Evolutionary conservation across 2,888 invertebrate genomes (phyloP).

Genomic region (Corythucha ciliata): DNA sequence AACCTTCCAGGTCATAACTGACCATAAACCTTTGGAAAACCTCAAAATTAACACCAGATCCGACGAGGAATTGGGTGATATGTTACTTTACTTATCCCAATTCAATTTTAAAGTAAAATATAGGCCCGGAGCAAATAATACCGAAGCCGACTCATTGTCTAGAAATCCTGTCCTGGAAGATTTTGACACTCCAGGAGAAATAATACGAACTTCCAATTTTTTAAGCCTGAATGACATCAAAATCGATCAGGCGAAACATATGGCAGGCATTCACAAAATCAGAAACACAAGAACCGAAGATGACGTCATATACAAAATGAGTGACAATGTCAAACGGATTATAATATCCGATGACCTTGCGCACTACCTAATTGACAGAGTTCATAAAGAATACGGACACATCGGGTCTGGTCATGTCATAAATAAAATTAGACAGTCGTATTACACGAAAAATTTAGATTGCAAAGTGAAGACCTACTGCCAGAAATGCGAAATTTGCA

Average conservation of each 20-base stretch:
- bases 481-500: slow-evolving; percentile 33
- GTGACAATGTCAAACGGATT: slow-evolving; percentile 20
- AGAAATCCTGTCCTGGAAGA: slow-evolving; percentile 12
- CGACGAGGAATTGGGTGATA: slow-evolving; percentile 13
- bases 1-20: slow-evolving; percentile 13
- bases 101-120: slow-evolving; percentile 8
- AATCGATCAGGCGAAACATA: slow-evolving; percentile 29
- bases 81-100: slow-evolving; percentile 10
- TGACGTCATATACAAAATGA: slow-evolving; percentile 6
- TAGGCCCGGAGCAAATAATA: background rate
- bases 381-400: slow-evolving; percentile 15
- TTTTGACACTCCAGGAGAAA: slow-evolving; percentile 28
- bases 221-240: slow-evolving; percentile 26
- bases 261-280: too few relatives aligned
- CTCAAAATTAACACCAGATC: slow-evolving; percentile 5
- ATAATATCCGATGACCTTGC: slow-evolving; percentile 11
- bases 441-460: slow-evolving; percentile 19
- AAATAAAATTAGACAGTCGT: slow-evolving; percentile 2
- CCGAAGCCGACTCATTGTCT: slow-evolving; percentile 6
- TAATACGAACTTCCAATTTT: slow-evolving; percentile 28
- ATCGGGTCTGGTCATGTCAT: slow-evolving; percentile 14
- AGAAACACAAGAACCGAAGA: too few relatives aligned
- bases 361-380: slow-evolving; percentile 4
- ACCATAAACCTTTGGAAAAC: slow-evolving; percentile 18
- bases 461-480: slow-evolving; percentile 32